Evolutionary conservation across 53 echinoderm and acorn worm genomes (phyloP).

Genomic region (Stichopus horrens): DNA sequence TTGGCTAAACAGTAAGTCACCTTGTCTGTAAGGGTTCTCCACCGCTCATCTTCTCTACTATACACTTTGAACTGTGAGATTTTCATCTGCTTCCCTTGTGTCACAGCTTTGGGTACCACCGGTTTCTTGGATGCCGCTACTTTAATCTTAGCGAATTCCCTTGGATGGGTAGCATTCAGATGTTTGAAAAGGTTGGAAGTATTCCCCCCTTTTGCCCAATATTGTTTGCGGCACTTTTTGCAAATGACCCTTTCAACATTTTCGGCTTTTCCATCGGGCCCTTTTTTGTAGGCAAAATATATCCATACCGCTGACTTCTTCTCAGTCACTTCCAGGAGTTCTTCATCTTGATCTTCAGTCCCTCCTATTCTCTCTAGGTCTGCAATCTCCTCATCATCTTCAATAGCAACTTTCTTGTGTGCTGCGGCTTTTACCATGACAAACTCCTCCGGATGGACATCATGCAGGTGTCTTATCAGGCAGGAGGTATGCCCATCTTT

Average conservation of each 20-base stretch:
- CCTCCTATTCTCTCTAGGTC: background rate
- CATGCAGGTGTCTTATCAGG: slow-evolving; percentile 11
- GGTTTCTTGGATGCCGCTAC: background rate
- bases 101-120: background rate
- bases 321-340: background rate
- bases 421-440: background rate
- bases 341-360: background rate
- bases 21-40: slow-evolving; percentile 34
- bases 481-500: slow-evolving; percentile 47
- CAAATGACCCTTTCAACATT: slow-evolving; percentile 33
- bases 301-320: slow-evolving; percentile 45
- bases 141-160: slow-evolving; percentile 10
- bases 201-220: slow-evolving; percentile 39
- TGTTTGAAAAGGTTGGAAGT: slow-evolving; percentile 23
- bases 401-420: background rate
- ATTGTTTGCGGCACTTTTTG: slow-evolving; percentile 16
- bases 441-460: slow-evolving; percentile 31
- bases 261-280: slow-evolving; percentile 27
- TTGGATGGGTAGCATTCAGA: slow-evolving; percentile 19
- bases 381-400: background rate
- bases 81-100: background rate
- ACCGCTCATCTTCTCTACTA: slow-evolving; percentile 1
- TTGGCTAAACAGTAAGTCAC: slow-evolving; percentile 41
- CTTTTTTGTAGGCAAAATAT: slow-evolving; percentile 13
- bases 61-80: slow-evolving; percentile 14